These are phyloP conservation scores for Goniozus legneri DNA, from an alignment of 1,140 invertebrate genomes.

Conservation along the genomic window DNA sequence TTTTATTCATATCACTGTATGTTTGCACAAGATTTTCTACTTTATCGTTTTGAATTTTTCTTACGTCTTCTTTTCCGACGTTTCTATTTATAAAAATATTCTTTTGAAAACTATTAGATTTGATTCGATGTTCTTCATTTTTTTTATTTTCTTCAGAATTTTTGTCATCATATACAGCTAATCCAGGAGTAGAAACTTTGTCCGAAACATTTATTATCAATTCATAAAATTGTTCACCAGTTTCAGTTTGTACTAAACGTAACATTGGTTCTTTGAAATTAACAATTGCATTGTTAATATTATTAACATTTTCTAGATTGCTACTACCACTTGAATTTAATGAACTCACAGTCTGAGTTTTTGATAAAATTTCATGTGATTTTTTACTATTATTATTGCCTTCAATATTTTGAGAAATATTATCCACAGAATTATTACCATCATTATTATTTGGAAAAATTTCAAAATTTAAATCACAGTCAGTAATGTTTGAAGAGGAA, in stretches of 20 bases:
- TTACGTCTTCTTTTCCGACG: not conserved
- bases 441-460: no score
- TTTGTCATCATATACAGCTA: no score
- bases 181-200: slow-evolving; percentile 18
- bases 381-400: no score
- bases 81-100: not conserved
- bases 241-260: slow-evolving; percentile 38
- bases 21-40: slow-evolving; percentile 11
- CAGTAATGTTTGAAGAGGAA: no score
- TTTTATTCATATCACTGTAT: slow-evolving; percentile 19
- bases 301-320: not conserved
- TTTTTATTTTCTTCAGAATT: no score
- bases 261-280: slow-evolving; percentile 27
- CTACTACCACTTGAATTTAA: not conserved
- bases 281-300: slow-evolving; percentile 6
- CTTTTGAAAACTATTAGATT: no score
- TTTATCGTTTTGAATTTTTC: not conserved
- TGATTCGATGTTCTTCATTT: no score
- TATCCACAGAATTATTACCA: no score
- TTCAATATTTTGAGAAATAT: not conserved
- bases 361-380: no score
- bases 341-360: not conserved
- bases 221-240: slow-evolving; percentile 43
- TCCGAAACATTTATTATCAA: slow-evolving; percentile 37
- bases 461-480: no score